Evolutionary conservation across 2,888 invertebrate species (phyloP).

Genomic region (Lottia gigantea): DNA sequence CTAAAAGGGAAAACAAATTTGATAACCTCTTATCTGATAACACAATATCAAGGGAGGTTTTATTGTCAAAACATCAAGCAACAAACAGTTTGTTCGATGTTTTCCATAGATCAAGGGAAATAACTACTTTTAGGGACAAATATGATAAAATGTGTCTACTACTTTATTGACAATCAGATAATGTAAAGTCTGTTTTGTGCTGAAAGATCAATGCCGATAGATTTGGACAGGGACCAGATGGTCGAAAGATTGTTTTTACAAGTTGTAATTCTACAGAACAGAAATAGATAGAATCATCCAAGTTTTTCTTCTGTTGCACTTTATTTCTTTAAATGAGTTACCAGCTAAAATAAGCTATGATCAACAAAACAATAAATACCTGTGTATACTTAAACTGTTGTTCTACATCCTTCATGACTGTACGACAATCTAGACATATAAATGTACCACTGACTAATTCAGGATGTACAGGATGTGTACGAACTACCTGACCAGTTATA

Average conservation of each 20-base stretch:
- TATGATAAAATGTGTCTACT: too few relatives aligned
- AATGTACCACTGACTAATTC: conserved; percentile 90
- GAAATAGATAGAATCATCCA: too few relatives aligned
- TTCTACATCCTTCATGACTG: conserved; percentile 91
- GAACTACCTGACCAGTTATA: conserved; percentile 89
- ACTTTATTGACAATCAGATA: not conserved
- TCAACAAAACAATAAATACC: too few relatives aligned
- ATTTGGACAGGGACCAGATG: too few relatives aligned
- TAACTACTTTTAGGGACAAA: not conserved
- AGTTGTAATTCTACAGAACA: too few relatives aligned
- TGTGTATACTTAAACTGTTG: conserved; percentile 91
- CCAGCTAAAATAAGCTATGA: too few relatives aligned
- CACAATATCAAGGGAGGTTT: not conserved
- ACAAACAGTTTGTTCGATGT: too few relatives aligned
- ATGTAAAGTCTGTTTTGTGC: not conserved
- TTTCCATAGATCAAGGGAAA: not conserved
- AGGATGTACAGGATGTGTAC: conserved; percentile 99
- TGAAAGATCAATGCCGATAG: not conserved
- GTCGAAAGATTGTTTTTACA: too few relatives aligned
- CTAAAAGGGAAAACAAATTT: conserved; percentile 71
- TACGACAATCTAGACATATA: conserved; percentile 94
- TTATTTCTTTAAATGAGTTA: too few relatives aligned
- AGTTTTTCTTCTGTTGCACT: too few relatives aligned
- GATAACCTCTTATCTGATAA: too few relatives aligned
- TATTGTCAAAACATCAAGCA: too few relatives aligned